phyloP scores from a whole-genome alignment of 2,113 vertebrate species.

The Indicator indicator region DNA sequence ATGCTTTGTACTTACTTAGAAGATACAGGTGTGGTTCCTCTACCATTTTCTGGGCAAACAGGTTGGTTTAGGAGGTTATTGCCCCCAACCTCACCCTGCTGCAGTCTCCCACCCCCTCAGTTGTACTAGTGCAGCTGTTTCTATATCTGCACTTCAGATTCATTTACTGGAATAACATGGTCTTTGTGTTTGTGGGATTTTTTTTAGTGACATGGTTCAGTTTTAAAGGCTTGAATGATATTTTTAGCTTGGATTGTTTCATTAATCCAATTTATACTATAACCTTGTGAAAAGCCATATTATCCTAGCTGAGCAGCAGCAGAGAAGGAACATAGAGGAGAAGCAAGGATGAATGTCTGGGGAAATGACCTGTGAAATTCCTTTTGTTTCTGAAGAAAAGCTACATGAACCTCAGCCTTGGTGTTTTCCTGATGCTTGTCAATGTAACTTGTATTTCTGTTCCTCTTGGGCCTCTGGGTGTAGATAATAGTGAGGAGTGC shows the following conservation, averaged over 20 bases:
- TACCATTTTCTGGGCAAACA: not conserved
- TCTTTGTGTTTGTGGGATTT: not conserved
- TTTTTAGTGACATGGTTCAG: not conserved
- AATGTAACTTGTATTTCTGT: not conserved
- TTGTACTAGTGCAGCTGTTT: not conserved
- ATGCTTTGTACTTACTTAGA: not conserved
- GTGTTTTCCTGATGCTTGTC: not conserved
- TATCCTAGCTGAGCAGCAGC: not conserved
- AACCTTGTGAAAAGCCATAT: not conserved
- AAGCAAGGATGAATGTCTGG: not conserved
- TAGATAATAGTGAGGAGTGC: not conserved
- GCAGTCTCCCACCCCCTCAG: not conserved
- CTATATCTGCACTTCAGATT: not conserved
- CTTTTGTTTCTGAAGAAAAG: not conserved
- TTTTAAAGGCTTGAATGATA: not conserved
- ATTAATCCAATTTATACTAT: not conserved
- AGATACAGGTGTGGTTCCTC: not conserved
- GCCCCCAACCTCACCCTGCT: not conserved
- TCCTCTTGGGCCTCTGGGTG: not conserved
- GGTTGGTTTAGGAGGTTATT: not conserved
- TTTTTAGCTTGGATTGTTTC: not conserved
- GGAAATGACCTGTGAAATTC: not conserved
- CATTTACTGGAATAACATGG: not conserved
- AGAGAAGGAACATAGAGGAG: not conserved
- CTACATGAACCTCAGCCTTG: not conserved